phyloP scores from a whole-genome alignment of 2,113 vertebrate genomes.

The Noturus placidus region DNA sequence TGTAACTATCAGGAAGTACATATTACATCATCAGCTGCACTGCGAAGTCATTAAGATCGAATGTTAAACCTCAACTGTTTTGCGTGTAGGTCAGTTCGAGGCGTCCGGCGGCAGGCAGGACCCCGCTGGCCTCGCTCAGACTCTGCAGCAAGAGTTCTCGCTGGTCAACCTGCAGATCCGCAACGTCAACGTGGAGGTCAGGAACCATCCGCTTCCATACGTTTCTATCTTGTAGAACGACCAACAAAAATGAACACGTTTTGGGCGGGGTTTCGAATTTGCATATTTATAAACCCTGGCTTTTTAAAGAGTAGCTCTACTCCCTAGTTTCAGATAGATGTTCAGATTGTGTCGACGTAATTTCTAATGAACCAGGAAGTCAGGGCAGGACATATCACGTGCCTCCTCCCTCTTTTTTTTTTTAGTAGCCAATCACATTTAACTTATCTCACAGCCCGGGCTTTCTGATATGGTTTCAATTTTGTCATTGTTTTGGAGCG shows the following conservation, averaged over 20 bases:
- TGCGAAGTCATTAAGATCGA: background rate
- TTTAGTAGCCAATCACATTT: too few relatives aligned
- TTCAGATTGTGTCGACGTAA: too few relatives aligned
- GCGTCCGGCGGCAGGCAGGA: conserved; percentile 74
- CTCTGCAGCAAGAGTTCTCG: conserved; percentile 97
- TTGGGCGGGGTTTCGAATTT: background rate
- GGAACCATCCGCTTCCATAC: background rate
- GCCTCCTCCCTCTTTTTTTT: too few relatives aligned
- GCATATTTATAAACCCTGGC: background rate
- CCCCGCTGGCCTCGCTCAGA: conserved; percentile 84
- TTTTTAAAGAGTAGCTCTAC: background rate
- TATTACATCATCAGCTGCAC: background rate
- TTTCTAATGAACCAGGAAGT: too few relatives aligned
- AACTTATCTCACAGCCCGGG: too few relatives aligned
- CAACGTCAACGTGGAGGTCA: conserved; percentile 95
- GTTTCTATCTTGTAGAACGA: background rate
- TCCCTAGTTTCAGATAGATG: background rate
- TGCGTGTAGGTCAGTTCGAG: conserved; percentile 75
- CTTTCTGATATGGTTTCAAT: too few relatives aligned
- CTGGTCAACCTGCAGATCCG: conserved; percentile 97
- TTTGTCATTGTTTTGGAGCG: too few relatives aligned
- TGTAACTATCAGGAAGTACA: background rate
- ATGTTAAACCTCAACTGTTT: background rate
- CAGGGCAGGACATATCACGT: too few relatives aligned
- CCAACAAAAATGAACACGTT: background rate